Evolutionary conservation across 2,888 invertebrate genomes (phyloP).

Genomic region (Neoscelio sp.): DNA sequence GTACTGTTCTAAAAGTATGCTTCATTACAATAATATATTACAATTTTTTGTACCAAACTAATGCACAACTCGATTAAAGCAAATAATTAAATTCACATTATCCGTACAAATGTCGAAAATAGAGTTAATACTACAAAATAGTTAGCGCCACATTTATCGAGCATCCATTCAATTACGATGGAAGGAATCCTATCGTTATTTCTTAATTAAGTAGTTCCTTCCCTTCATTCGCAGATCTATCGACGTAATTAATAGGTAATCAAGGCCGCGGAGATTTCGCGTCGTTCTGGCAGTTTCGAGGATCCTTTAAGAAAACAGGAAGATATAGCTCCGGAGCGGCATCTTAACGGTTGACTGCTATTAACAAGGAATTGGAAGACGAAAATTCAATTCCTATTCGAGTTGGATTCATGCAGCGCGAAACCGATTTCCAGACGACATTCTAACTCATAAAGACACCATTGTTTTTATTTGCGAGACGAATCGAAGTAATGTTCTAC

Average conservation of each 20-base stretch:
- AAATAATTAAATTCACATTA: too few relatives aligned
- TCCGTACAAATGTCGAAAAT: background rate
- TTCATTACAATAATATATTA: too few relatives aligned
- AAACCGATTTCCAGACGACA: conserved; percentile 1
- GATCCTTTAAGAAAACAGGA: conserved; percentile 38
- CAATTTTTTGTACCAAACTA: too few relatives aligned
- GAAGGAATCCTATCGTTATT: conserved; percentile 59
- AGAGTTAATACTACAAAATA: background rate
- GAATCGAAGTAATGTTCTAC: background rate
- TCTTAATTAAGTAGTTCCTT: conserved; percentile 68
- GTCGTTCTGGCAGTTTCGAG: conserved; percentile 8
- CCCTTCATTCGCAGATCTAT: conserved; percentile 50
- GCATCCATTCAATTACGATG: conserved; percentile 30
- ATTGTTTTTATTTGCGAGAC: background rate
- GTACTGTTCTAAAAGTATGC: too few relatives aligned
- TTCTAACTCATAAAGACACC: background rate
- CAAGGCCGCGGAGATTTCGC: conserved; percentile 41
- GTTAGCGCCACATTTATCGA: background rate
- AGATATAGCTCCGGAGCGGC: conserved; percentile 21
- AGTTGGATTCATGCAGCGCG: conserved; percentile 13
- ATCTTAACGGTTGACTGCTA: conserved; percentile 39
- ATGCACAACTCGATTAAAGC: too few relatives aligned
- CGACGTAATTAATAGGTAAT: conserved; percentile 69
- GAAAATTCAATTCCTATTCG: conserved; percentile 23
- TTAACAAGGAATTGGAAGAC: conserved; percentile 35